Evolutionary conservation across 2,888 invertebrate genomes (phyloP), one percentile per base, ranked within the genome.

Genomic region (Rotaria socialis): DNA sequence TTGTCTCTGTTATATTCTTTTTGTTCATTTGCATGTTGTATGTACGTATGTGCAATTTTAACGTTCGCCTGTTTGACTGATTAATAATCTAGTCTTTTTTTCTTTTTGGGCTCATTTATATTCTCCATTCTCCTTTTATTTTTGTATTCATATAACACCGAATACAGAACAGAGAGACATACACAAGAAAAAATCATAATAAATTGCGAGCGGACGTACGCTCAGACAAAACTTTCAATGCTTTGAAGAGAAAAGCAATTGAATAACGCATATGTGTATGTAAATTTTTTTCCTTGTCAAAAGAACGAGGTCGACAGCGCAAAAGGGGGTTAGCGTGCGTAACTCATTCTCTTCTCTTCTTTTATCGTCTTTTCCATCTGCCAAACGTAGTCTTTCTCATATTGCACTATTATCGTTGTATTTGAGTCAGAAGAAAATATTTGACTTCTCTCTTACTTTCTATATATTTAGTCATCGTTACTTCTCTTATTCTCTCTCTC

Each of bases 281-380:
- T 67, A 67, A 19, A 16, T 67, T 67, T 67, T 67, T n/a, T 19
- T 67, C 67, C 67, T 67, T 67, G 67, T 67, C 67, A 67, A 67
- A 67, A 67, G 67, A 67, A 67, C 67, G 67, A 67, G 67, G 67
- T 67, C 67, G 67, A 67, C 67, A 67, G 16, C 16, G 67, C 35
- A 16, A 67, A 35, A 35, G 27, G n/a, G 11, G 67, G 35, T 35
- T 67, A 67, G 67, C 35, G 67, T 67, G 19, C 35, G 35, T 41
- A 67, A 67, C 35, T 67, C 67, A 67, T 67, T 67, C 27, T 67
- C 67, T 16, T 35, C 35, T 35, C 35, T 35, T 35, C 35, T 35
- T 2, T 35, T 35, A 35, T 67, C 67, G 16, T 67, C 67, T 67
- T 67, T 67, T 67, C 67, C 67, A 35, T 67, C 67, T 67, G 67